A percentile compares a stretch with the other conserved stretches of the same genome.
These are phyloP conservation scores for Tor tambroides DNA, from an alignment of 2,113 vertebrate species.

Conservation along the genomic window DNA sequence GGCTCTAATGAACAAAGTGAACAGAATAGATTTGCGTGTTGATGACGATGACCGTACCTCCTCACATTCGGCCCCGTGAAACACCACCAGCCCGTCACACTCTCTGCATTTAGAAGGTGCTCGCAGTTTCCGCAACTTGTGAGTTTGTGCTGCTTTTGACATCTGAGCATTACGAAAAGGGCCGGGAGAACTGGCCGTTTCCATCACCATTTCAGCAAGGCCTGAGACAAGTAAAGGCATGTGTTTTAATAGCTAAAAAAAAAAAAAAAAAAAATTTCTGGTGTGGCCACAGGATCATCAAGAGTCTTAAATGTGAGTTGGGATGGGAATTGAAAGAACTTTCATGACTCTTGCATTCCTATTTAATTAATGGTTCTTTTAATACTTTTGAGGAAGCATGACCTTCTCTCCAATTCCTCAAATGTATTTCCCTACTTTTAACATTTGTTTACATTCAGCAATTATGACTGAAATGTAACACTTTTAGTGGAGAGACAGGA, in stretches of 20 bases:
- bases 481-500: constrained; percentile 58
- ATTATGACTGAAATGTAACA: constrained; percentile 48
- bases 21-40: background rate
- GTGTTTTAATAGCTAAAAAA: background rate
- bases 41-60: constrained; percentile 79
- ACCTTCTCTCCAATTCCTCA: constrained; percentile 23
- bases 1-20: background rate
- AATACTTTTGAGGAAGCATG: background rate
- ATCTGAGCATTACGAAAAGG: constrained; percentile 89
- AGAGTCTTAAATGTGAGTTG: constrained; percentile 4
- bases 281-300: background rate
- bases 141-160: constrained; percentile 95
- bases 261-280: background rate
- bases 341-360: background rate
- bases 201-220: constrained; percentile 85
- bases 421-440: constrained; percentile 14
- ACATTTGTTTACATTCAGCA: constrained; percentile 25
- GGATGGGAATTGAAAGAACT: background rate
- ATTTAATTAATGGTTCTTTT: background rate
- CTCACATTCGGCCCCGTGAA: constrained; percentile 96
- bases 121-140: constrained; percentile 90
- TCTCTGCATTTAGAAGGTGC: constrained; percentile 96
- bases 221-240: constrained; percentile 71
- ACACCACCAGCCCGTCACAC: constrained; percentile 94
- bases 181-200: constrained; percentile 88